Evolutionary conservation across 2,113 vertebrate species (phyloP), one percentile per base, ranked within the genome.

Genomic region (Gnathonemus echidnorhynchus): DNA sequence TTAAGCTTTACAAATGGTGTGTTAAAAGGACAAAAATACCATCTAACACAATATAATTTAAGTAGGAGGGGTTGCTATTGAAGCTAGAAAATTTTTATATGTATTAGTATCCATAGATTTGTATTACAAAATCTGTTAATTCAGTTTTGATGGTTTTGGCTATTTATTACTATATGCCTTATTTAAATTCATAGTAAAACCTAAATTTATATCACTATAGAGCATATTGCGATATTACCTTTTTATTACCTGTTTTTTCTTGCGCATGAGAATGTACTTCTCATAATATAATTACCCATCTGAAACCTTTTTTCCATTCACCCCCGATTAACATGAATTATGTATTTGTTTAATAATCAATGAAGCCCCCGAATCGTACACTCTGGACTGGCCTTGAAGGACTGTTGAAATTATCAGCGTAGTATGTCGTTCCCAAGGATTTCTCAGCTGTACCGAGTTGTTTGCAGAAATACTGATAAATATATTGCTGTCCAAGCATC

Each of bases 331-430:
- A 91, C 89, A 92, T 90, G 35, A 58, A 21, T 92, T 83, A 39
- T 56, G 90, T 88, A 91, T 89, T 88, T 92, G 58, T 89, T 92
- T 56, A 89, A 92, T 88, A 70, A 89, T 39, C 88, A 88, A 39
- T 49, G 87, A 87, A 52, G 89, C 39, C 35, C 90, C 84, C 77
- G 90, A 3, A 70, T 84, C 17, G 2, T n/a, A 42, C 74, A 80
- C 74, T 42, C 4, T 80, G 35, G 4, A 80, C 15, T 80, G 31
- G 74, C 35, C 15, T 42, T 80, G 74, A 80, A 39, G 74, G 35
- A 42, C 11, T 39, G 74, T 39, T 2, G 35, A 42, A 80, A 80
- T 80, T 42, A 42, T 42, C 35, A 80, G 9, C 13, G 2, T 19
- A 42, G 35, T 19, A 80, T 17, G 13, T 80, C 74, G 0, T 77